Base-by-base conservation (phyloP, 1,140 invertebrate genomes). In the Rhagoletis pomonella region DNA sequence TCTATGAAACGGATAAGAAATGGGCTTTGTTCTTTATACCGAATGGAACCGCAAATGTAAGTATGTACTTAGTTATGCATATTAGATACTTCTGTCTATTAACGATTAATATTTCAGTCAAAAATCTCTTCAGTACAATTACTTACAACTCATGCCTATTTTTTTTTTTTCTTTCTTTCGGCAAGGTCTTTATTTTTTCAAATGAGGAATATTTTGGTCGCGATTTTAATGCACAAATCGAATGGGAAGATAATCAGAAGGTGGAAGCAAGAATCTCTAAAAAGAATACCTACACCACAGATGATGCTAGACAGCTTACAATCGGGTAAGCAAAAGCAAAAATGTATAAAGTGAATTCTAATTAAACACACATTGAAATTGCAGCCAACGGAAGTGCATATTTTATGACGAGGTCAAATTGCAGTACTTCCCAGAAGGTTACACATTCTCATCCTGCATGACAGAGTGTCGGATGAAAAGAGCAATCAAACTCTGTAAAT, bases 261-360 rank as follows among this genome's bases (percentile, higher is more conserved):
- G 94, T 95, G 50, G 95, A 94, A 89, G 94, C 96, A 7, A 94
- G 94, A 0, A 96, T 96, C 89, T 95, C 95, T 0, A 94, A 96
- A 44, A 96, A 96, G 92, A 95, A 96, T 89, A 96, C 96, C 2
- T 96, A 96, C 89, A 96, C 96, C 0, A 96, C 96, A 2, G 94
- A 95, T 64, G 95, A 96, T 89, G 95, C 95, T 0, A 93, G 94
- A 1, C 96, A 96, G 89, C 91, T 96, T 12, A 95, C 95, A 2
- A 94, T 96, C 17, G 92, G 93, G 89, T 89, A 87, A 67, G 42
- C 6, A n/a, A 19, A 47, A 9, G 47, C 9, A 4, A 86, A 62
- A 59, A 86, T 2, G n/a, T 3, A 55, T 10, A 55, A 55, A 55
- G 0, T 55, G 10, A 55, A 2, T 47, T 84, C 14, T 7, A n/a